Percentiles rank a stretch among this genome's conserved stretches.
Evolutionary conservation across 2,888 invertebrate species (phyloP).

Genomic region (Dynastes hyllus): DNA sequence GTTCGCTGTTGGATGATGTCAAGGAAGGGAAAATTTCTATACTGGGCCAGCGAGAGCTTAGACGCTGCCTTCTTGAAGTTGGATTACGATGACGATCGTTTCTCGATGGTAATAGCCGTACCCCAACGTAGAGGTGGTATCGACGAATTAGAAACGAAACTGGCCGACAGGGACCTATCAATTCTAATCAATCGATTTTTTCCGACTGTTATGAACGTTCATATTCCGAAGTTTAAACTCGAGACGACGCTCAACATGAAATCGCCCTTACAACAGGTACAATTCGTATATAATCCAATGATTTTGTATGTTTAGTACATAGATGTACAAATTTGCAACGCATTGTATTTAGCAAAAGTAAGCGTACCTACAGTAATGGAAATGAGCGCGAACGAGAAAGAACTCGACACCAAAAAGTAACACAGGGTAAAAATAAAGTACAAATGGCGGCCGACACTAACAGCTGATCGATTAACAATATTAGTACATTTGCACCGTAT

Average conservation of each 20-base stretch:
- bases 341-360: too few relatives aligned
- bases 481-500: too few relatives aligned
- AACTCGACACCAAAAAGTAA: too few relatives aligned
- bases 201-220: slow-evolving; percentile 73
- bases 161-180: slow-evolving; percentile 70
- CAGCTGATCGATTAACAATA: too few relatives aligned
- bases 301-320: too few relatives aligned
- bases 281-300: slow-evolving; percentile 25
- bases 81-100: slow-evolving; percentile 79
- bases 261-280: slow-evolving; percentile 79
- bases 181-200: background rate
- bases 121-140: slow-evolving; percentile 82
- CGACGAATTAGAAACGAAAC: slow-evolving; percentile 64
- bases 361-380: too few relatives aligned
- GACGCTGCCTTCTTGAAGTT: slow-evolving; percentile 80
- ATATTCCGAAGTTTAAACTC: slow-evolving; percentile 86
- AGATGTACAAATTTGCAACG: too few relatives aligned
- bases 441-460: too few relatives aligned
- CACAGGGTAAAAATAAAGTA: too few relatives aligned
- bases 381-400: too few relatives aligned
- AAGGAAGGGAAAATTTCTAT: slow-evolving; percentile 73
- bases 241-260: slow-evolving; percentile 82
- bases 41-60: slow-evolving; percentile 71
- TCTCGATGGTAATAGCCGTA: slow-evolving; percentile 84
- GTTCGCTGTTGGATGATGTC: slow-evolving; percentile 84